These are phyloP conservation scores for Corythoichthys haematopterus DNA, from an alignment of 2,113 vertebrate species.

Conservation along the genomic window DNA sequence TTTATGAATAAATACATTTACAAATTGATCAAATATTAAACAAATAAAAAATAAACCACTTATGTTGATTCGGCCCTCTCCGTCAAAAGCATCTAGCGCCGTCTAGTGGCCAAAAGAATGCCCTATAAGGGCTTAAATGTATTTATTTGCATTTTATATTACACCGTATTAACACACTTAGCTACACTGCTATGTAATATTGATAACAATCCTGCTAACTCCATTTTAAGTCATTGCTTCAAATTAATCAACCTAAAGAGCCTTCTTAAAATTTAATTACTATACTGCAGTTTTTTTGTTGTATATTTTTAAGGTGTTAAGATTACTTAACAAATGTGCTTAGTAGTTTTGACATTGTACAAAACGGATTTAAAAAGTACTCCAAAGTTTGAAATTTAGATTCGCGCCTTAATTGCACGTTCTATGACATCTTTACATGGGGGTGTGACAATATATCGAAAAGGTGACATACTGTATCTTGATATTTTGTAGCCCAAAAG, in stretches of 20 bases:
- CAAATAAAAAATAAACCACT: no score
- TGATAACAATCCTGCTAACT: not conserved
- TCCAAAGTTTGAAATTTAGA: not conserved
- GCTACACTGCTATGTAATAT: not conserved
- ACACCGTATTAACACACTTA: no score
- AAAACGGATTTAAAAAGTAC: not conserved
- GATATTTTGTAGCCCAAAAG: no score
- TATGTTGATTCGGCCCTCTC: no score
- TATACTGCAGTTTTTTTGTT: not conserved
- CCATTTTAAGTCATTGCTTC: not conserved
- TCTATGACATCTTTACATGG: conserved; percentile 10
- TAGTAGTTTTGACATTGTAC: not conserved
- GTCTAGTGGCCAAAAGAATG: no score
- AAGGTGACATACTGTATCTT: no score
- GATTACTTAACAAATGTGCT: not conserved
- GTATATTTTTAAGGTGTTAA: not conserved
- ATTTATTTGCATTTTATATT: no score
- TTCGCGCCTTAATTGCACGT: not conserved
- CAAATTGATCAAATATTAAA: no score
- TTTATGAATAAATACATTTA: no score
- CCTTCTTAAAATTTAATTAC: not conserved
- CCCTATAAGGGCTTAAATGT: no score
- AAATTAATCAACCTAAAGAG: not conserved
- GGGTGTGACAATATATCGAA: conserved; percentile 11
- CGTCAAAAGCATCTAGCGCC: no score